Evolutionary conservation across 2,888 invertebrate species (phyloP), one percentile per base, ranked within the genome.

Genomic region (Heliconius hortense): DNA sequence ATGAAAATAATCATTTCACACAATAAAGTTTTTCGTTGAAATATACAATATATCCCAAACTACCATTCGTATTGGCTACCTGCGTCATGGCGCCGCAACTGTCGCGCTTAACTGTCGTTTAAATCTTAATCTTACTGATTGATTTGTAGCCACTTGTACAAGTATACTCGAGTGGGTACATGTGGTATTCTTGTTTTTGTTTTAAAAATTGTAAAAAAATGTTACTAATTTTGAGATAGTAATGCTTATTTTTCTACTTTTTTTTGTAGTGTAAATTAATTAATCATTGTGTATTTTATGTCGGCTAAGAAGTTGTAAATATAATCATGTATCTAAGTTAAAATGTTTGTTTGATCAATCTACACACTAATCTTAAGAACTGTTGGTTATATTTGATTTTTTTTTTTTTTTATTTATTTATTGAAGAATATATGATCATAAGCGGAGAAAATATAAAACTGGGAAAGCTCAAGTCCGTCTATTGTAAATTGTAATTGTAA

Each of bases 91-190:
- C 74, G 80, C 76, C 75, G 72, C 75, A 72, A 59, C 18, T 69
- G 56, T 53, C 77, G 71, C 77, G 76, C 78, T 59, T 74, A 53
- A 76, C 75, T 63, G 75, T 72, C 79, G 56, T 56, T 76, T 79
- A 62, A 70, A 68, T 77, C 75, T 73, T 75, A 76, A 78, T 78
- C 24, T 60, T 39, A 76, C 78, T 77, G 78, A 78, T 78, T 77
- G 78, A 78, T 78, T 78, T 78, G 77, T 77, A 66, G 43, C 62
- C 63, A 70, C 70, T 60, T 53, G 28, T 26, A 13, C 60, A 4
- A 10, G 56, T 28, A 39, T 7, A 70, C 66, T 70, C 64, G 73
- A 75, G 71, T 73, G 60, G 67, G 71, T 31, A 76, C 77, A 78
- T 77, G 78, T 78, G 77, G 66, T 24, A 62, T 60, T 7, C 26